Evolutionary conservation across 2,113 vertebrate species (phyloP).

Genomic region (Rhagologus leucostigma): DNA sequence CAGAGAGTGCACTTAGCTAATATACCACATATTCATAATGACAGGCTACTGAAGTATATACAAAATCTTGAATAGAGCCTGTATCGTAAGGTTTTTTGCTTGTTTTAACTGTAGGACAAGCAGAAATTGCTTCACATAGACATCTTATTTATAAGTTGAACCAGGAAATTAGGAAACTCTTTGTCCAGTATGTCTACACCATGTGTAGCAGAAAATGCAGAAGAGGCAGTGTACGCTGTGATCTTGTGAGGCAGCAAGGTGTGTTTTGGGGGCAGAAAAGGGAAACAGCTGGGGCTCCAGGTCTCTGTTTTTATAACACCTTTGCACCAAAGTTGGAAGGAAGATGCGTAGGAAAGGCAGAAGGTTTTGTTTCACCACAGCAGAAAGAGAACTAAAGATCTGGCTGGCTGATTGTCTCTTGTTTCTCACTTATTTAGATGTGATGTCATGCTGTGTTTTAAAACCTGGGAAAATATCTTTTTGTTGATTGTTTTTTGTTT

Average conservation of each 20-base stretch:
- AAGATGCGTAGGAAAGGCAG: background rate
- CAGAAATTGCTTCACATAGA: background rate
- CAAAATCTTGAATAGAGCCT: background rate
- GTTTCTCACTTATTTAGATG: background rate
- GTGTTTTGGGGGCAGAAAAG: background rate
- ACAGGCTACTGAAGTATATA: slow-evolving; percentile 36
- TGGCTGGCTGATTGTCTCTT: background rate
- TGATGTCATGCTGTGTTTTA: background rate
- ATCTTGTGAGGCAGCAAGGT: rapidly evolving
- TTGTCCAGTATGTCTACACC: background rate
- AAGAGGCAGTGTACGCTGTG: rapidly evolving
- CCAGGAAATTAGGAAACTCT: background rate
- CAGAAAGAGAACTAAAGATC: background rate
- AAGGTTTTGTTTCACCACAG: background rate
- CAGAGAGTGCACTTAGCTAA: slow-evolving; percentile 59
- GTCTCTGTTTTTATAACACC: background rate
- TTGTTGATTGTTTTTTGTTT: background rate
- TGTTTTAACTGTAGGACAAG: background rate
- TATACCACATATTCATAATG: slow-evolving; percentile 9
- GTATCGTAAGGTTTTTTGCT: background rate
- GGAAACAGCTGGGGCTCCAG: background rate
- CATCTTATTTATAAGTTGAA: background rate
- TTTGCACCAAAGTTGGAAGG: background rate
- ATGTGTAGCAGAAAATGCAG: background rate
- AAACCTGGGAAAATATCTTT: background rate